Conservation (phyloP, 2,888 invertebrate genomes). For the Microplitis deprimator region DNA sequence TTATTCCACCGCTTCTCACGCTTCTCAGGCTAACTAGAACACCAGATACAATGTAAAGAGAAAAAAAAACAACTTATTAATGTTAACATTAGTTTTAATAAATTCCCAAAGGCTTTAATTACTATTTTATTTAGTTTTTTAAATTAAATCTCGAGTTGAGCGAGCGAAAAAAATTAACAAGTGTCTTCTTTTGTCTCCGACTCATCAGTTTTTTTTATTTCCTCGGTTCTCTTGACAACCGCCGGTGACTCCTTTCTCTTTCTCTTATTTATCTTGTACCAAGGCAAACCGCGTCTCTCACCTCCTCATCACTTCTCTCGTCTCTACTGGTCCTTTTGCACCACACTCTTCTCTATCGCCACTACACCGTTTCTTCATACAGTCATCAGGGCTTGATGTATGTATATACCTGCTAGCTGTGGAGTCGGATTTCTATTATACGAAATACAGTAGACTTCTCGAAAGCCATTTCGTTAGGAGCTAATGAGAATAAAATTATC, state of each 20-base stretch:
- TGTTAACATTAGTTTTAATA: too few relatives aligned
- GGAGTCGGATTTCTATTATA: neutral
- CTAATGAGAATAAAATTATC: neutral
- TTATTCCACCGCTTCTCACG: neutral
- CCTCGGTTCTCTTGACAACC: neutral
- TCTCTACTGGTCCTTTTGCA: neutral
- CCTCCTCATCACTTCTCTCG: slow-evolving; percentile 16
- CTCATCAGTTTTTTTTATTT: neutral
- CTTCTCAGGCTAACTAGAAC: neutral
- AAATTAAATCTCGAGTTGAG: neutral
- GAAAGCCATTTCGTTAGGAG: neutral
- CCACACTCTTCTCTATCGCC: neutral
- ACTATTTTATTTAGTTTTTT: neutral
- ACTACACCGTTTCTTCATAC: slow-evolving; percentile 17
- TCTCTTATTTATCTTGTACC: slow-evolving; percentile 34
- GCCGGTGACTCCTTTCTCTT: neutral
- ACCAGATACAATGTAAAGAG: neutral
- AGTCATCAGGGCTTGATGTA: slow-evolving; percentile 9
- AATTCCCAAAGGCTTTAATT: too few relatives aligned
- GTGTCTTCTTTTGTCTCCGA: neutral
- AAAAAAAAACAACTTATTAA: neutral
- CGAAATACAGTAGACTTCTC: neutral
- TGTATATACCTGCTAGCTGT: neutral
- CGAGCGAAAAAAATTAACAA: slow-evolving; percentile 1
- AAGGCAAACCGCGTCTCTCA: slow-evolving; percentile 39